These are phyloP conservation scores for Zeus faber DNA, from an alignment of 2,113 vertebrate genomes.

Conservation along the genomic window DNA sequence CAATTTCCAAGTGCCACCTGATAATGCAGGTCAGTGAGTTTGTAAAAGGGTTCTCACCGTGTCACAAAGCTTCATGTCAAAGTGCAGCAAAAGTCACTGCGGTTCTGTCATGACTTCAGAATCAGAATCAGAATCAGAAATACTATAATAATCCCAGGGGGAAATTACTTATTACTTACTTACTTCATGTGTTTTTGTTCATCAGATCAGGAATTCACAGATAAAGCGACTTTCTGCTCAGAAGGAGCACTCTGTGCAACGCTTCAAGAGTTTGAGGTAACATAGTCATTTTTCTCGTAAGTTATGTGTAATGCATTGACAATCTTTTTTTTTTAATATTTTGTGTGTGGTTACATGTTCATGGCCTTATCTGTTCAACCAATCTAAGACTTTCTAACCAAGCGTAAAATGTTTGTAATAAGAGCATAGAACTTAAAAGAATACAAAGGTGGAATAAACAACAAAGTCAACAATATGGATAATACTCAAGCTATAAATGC, in stretches of 20 bases:
- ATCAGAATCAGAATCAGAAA: no score
- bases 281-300: background rate
- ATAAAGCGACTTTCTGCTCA: constrained; percentile 74
- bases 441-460: no score
- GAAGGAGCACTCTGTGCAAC: constrained; percentile 72
- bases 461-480: no score
- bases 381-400: background rate
- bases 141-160: no score
- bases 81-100: background rate
- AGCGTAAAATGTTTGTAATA: no score
- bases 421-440: no score
- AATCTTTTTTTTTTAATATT: background rate
- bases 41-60: no score
- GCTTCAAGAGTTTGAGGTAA: constrained; percentile 77
- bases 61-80: no score
- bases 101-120: constrained; percentile 9
- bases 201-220: constrained; percentile 79
- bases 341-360: background rate
- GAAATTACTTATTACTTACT: no score
- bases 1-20: constrained; percentile 77
- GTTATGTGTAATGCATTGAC: background rate
- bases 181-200: no score
- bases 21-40: constrained; percentile 77
- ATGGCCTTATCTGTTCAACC: background rate
- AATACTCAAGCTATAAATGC: no score